A percentile compares a stretch with the other conserved stretches of the same genome.
phyloP scores from a whole-genome alignment of 2,797 vertebrate species.

The Heterohyrax brucei region DNA sequence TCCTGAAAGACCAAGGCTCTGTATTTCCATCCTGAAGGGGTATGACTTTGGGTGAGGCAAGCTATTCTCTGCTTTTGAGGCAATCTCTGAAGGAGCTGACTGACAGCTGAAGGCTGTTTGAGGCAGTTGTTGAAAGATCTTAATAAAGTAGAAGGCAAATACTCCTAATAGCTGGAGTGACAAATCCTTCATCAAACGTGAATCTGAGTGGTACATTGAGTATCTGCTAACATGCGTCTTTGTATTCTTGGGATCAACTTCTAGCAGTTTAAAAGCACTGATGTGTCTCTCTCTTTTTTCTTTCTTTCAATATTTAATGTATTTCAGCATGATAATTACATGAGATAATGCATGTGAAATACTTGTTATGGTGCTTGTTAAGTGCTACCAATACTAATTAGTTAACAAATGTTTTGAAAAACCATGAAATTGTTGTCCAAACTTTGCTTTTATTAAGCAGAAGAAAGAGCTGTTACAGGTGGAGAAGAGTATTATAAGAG shows the following conservation, averaged over 20 bases:
- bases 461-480: slow-evolving; percentile 29
- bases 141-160: not conserved
- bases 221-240: not conserved
- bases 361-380: not conserved
- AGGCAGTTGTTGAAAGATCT: not conserved
- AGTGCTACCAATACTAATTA: not conserved
- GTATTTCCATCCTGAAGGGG: not conserved
- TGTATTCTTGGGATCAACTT: slow-evolving; percentile 4
- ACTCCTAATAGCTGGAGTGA: not conserved
- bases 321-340: not conserved
- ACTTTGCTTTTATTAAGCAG: slow-evolving; percentile 51
- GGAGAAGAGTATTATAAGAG: not conserved
- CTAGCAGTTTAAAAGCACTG: slow-evolving; percentile 7
- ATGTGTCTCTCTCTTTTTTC: not conserved
- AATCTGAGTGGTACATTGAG: not conserved
- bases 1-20: not conserved
- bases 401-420: slow-evolving; percentile 36
- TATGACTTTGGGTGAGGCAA: not conserved
- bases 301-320: not conserved
- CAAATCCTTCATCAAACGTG: not conserved
- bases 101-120: not conserved
- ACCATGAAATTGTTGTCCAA: slow-evolving; percentile 2
- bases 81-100: not conserved
- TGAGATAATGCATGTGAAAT: slow-evolving; percentile 26
- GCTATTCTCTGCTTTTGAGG: not conserved